Evolutionary conservation across 2,888 invertebrate species (phyloP).

Genomic region (Brassicogethes aeneus): DNA sequence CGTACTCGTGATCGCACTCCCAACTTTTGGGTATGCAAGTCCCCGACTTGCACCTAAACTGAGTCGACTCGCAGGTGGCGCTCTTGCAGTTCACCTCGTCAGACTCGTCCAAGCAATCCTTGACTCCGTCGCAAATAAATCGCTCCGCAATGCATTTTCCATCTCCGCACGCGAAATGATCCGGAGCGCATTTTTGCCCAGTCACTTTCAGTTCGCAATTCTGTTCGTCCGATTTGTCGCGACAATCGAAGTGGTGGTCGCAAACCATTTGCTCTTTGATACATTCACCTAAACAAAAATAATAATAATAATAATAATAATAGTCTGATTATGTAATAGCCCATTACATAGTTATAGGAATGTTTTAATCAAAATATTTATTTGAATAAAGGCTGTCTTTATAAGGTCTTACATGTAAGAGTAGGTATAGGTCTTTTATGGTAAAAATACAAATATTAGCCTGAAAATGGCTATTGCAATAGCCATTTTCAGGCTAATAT

Average conservation of each 20-base stretch:
- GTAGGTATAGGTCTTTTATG: too few relatives aligned
- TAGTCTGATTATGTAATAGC: too few relatives aligned
- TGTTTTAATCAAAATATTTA: too few relatives aligned
- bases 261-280: slow-evolving; percentile 39
- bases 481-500: too few relatives aligned
- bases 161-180: slow-evolving; percentile 44
- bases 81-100: slow-evolving; percentile 41
- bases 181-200: slow-evolving; percentile 36
- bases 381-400: too few relatives aligned
- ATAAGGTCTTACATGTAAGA: too few relatives aligned
- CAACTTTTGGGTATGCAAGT: slow-evolving; percentile 58
- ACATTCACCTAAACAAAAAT: slow-evolving; percentile 32
- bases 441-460: too few relatives aligned
- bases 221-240: slow-evolving; percentile 50
- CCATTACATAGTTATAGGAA: too few relatives aligned
- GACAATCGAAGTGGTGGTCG: slow-evolving; percentile 46
- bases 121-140: slow-evolving; percentile 44
- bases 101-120: slow-evolving; percentile 43
- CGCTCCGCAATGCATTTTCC: slow-evolving; percentile 44
- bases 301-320: too few relatives aligned
- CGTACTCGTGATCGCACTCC: slow-evolving; percentile 64
- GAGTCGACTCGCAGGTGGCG: slow-evolving; percentile 25
- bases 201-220: slow-evolving; percentile 36
- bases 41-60: slow-evolving; percentile 52
- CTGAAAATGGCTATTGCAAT: too few relatives aligned